These are phyloP conservation scores for Dasypogon diadema DNA, from an alignment of 2,888 invertebrate species.

Conservation along the genomic window DNA sequence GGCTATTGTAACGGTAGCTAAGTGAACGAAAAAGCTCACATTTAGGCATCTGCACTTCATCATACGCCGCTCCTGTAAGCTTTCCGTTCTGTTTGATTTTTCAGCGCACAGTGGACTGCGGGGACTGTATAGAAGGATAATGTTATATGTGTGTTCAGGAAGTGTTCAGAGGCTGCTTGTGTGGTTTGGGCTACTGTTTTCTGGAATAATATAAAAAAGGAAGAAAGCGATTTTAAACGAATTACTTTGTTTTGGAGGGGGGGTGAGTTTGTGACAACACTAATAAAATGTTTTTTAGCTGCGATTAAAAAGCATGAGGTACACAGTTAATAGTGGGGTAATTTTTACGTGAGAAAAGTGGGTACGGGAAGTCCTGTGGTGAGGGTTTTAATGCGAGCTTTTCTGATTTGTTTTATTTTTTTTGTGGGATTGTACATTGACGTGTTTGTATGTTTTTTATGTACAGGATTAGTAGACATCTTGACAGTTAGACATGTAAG, in stretches of 20 bases:
- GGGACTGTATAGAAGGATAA: neutral
- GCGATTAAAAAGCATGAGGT: constrained; percentile 32
- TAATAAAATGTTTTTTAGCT: constrained; percentile 30
- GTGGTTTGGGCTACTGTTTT: constrained; percentile 36
- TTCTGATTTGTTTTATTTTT: no score
- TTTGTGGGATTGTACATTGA: constrained; percentile 15
- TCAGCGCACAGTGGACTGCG: neutral
- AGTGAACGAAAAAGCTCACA: constrained; percentile 16
- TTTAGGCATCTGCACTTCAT: neutral
- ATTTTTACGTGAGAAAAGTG: constrained; percentile 23
- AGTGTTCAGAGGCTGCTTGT: constrained; percentile 33
- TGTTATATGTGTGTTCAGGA: neutral
- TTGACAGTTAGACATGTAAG: neutral
- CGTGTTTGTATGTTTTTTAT: constrained; percentile 22
- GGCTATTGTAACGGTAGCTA: neutral
- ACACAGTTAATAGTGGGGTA: constrained; percentile 10
- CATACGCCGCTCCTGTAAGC: constrained; percentile 7
- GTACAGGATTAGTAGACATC: constrained; percentile 25
- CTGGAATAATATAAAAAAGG: constrained; percentile 18
- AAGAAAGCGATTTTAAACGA: neutral
- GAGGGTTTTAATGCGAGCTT: constrained; percentile 26
- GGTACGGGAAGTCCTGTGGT: neutral
- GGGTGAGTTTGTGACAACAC: constrained; percentile 22
- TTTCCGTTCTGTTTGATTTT: neutral
- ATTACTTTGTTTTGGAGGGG: neutral